Percentiles rank a stretch among this genome's conserved stretches.
phyloP scores from a whole-genome alignment of 2,888 invertebrate genomes.

The Volucella bombylans region DNA sequence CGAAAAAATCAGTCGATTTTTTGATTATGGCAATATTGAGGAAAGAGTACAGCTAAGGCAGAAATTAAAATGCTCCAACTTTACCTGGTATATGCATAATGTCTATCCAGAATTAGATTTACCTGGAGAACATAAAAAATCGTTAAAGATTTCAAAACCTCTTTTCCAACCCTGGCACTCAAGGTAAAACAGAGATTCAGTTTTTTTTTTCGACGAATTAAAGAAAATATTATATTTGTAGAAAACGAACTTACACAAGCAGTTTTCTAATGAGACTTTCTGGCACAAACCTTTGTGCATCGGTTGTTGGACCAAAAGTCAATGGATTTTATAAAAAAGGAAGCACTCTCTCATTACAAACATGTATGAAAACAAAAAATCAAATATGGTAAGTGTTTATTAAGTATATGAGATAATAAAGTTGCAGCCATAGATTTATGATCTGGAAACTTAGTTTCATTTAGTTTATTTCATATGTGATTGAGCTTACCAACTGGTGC shows the following conservation, averaged over 20 bases:
- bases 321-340: constrained; percentile 87
- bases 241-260: constrained; percentile 89
- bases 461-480: no score
- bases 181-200: constrained; percentile 80
- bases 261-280: constrained; percentile 89
- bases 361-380: constrained; percentile 87
- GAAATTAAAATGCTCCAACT: constrained; percentile 90
- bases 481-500: no score
- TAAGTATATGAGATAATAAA: neutral
- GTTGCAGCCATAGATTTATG: no score
- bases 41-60: constrained; percentile 88
- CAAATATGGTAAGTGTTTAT: constrained; percentile 84
- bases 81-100: constrained; percentile 96
- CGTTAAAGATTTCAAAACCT: constrained; percentile 81
- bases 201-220: neutral
- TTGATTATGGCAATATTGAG: constrained; percentile 90
- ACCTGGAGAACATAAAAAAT: constrained; percentile 86
- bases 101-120: constrained; percentile 95
- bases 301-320: constrained; percentile 84
- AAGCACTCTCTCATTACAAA: constrained; percentile 86
- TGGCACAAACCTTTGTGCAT: constrained; percentile 89
- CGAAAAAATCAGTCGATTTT: constrained; percentile 81
- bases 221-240: constrained; percentile 76
- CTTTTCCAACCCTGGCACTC: constrained; percentile 92
- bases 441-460: no score